Evolutionary conservation across 2,113 vertebrate species (phyloP), one percentile per base, ranked within the genome.

Genomic region (Catharus bicknelli): DNA sequence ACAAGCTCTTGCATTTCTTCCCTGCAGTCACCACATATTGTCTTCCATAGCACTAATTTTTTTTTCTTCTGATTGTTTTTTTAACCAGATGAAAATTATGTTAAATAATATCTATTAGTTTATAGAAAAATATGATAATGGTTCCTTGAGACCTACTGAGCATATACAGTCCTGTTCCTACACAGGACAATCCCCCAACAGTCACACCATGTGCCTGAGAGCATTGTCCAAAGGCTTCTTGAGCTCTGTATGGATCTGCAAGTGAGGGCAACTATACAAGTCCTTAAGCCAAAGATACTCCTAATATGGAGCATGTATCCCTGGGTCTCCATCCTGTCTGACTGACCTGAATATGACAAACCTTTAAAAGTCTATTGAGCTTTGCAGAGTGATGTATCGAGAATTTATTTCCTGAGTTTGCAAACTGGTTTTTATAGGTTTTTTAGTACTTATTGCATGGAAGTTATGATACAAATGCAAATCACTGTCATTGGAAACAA

Each of bases 161-260:
- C 1, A 0, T 26, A 18, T 11, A 20, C 7, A 34, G 13, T 50
- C 34, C 30, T 75, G 19, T 13, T 42, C 25, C 43, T 50, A 20
- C 12, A 16, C 5, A 34, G 61, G 34, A 34, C 25, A 29, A 13
- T 20, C 6, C 25, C 0, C 0, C 38, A 0, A 42, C 3, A 58
- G 8, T 25, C 0, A 0, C 25, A 25, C 30, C 7, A 3, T 26
- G 16, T 34, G 12, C 30, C 30, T 42, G 23, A 42, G 18, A 34
- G 25, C 7, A 29, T 10, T 43, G 36, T 50, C 30, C 51, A 75
- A 74, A 66, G 1, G 3, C 7, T 42, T 75, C 30, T 20, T 48
- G 10, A 50, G 10, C 25, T 67, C 30, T 36, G 16, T 51, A 14
- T 14, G 26, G 10, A 30, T 18, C 21, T 43, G 21, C 10, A 62